Evolutionary conservation across 2,113 vertebrate genomes (phyloP).

Genomic region (Hippocampus abdominalis): DNA sequence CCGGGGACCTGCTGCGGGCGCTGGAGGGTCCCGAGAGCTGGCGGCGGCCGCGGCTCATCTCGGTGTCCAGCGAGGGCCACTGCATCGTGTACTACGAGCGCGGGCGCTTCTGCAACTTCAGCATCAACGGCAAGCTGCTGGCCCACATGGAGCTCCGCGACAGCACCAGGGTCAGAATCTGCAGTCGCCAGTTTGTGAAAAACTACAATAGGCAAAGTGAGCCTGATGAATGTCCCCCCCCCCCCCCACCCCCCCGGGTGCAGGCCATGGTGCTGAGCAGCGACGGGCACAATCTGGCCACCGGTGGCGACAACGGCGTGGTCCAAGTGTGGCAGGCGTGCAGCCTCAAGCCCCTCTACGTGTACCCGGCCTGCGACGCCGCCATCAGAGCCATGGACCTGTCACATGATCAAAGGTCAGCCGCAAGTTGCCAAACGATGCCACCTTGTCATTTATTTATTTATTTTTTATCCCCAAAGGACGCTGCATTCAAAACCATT

Average conservation of each 20-base stretch:
- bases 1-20: constrained; percentile 91
- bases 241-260: too few species aligned
- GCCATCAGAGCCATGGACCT: constrained; percentile 96
- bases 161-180: constrained; percentile 81
- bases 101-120: constrained; percentile 95
- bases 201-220: too few species aligned
- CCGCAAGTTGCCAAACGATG: too few species aligned
- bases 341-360: constrained; percentile 96
- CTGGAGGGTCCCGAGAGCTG: constrained; percentile 92
- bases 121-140: constrained; percentile 95
- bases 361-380: constrained; percentile 96
- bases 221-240: too few species aligned
- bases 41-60: constrained; percentile 85
- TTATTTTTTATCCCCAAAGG: too few species aligned
- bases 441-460: too few species aligned
- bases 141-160: constrained; percentile 95
- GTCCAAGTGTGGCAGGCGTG: constrained; percentile 99
- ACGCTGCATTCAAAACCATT: too few species aligned
- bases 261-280: constrained; percentile 95
- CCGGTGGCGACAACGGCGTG: constrained; percentile 92
- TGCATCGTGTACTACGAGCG: constrained; percentile 96
- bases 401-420: constrained; percentile 97
- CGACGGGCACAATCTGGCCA: constrained; percentile 95
- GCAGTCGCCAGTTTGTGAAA: too few species aligned
- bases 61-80: constrained; percentile 94